Conservation (phyloP, 2,797 vertebrate genomes). For the Microctenopoma lineatum region DNA sequence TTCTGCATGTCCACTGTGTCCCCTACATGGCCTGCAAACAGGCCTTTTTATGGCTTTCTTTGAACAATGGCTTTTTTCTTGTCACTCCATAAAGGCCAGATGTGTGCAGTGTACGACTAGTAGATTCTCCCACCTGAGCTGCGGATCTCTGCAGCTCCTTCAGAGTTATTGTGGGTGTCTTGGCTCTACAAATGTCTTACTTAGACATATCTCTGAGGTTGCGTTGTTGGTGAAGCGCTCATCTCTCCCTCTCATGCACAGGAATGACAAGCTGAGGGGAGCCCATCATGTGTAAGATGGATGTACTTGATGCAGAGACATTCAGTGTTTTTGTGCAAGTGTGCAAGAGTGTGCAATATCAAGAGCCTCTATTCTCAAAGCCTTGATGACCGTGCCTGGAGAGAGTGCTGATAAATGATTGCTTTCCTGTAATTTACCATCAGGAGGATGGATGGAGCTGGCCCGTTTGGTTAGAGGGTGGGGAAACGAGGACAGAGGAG, state of each 20-base stretch:
- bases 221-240: neutral
- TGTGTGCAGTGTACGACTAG: too few relatives aligned
- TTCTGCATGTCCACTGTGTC: too few relatives aligned
- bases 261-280: conserved; percentile 11
- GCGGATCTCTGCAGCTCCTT: too few relatives aligned
- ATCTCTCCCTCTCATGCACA: too few relatives aligned
- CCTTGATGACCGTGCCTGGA: conserved; percentile 50
- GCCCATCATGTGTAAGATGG: conserved; percentile 24
- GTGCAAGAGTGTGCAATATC: conserved; percentile 31
- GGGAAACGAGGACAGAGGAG: conserved; percentile 57
- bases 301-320: conserved; percentile 33
- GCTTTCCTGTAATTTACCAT: conserved; percentile 79
- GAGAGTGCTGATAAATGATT: conserved; percentile 75
- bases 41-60: too few relatives aligned
- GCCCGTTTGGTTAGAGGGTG: conserved; percentile 73
- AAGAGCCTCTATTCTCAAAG: conserved; percentile 33
- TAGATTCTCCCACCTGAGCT: too few relatives aligned
- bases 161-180: neutral
- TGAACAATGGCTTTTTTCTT: too few relatives aligned
- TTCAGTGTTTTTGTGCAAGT: conserved; percentile 19
- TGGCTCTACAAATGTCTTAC: neutral
- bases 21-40: too few relatives aligned
- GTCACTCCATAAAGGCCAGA: too few relatives aligned
- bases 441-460: conserved; percentile 63
- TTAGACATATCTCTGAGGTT: neutral